Conservation (phyloP, 2,113 vertebrate genomes). For the Pseudorasbora parva region DNA sequence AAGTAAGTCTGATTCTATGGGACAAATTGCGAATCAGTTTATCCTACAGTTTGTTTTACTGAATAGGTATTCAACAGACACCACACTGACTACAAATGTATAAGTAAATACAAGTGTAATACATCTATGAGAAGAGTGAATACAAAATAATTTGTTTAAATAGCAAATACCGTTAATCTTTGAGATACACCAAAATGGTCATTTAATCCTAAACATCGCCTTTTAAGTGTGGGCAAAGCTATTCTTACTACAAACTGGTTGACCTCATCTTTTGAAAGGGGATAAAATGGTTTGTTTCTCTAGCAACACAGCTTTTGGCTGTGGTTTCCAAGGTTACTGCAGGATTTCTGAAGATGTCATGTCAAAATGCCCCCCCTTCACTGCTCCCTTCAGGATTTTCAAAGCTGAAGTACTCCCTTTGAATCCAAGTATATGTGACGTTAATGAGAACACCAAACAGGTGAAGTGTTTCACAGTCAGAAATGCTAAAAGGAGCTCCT, state of each 20-base stretch:
- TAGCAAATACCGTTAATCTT: neutral
- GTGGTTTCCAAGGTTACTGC: constrained; percentile 20
- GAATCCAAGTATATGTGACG: constrained; percentile 13
- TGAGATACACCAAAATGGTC: neutral
- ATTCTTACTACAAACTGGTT: neutral
- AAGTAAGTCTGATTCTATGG: neutral
- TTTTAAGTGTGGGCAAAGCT: neutral
- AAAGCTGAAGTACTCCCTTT: constrained; percentile 33
- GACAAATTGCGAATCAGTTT: neutral
- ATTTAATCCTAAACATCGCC: neutral
- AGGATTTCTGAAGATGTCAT: constrained; percentile 1
- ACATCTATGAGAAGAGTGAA: neutral
- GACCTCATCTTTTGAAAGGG: neutral
- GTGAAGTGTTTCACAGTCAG: neutral
- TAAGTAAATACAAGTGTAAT: neutral
- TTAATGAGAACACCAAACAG: neutral
- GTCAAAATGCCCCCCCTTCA: neutral
- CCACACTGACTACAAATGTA: too few relatives aligned
- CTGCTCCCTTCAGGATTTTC: neutral
- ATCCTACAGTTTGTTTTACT: neutral
- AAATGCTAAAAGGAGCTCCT: neutral
- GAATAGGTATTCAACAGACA: neutral
- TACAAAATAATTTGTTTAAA: neutral
- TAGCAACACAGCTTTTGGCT: constrained; percentile 6
- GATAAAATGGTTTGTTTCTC: neutral